Evolutionary conservation across 2,113 vertebrate genomes (phyloP), one percentile per base, ranked within the genome.

Genomic region (Lasiurus borealis): DNA sequence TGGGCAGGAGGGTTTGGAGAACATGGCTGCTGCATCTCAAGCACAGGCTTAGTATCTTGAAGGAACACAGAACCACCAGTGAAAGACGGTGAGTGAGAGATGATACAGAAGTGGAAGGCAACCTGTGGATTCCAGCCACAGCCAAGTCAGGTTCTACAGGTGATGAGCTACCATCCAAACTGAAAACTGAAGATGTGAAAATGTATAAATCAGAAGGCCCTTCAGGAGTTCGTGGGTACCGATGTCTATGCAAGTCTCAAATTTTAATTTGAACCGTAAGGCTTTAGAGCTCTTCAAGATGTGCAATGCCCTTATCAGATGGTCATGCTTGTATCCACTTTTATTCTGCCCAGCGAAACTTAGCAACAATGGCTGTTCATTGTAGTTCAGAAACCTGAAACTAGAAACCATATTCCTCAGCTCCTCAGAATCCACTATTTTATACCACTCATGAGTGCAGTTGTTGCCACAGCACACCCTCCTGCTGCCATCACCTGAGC

Each of bases 21-120:
- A 46, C 98, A 98, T 0, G 98, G 97, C 97, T 99, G 99, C 98
- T 99, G 99, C 97, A 99, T 99, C 97, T 99, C 99, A 98, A 99
- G 99, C 14, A 97, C 98, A 16, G 98, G 96, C 93, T 98, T 98
- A 76, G 97, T 95, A 73, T 99, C 97, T 88, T 98, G 98, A 84
- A 99, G 98, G 9, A 98, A 95, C 40, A 98, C 97, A 0, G 98
- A 98, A 88, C 98, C 97, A 85, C 98, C 98, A 25, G 98, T 98
- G 0, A 98, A 98, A 50, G 98, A 97, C 0, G 98, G 97, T 40
- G 98, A 98, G 90, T 98, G 98, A 1, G 59, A 90, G 98, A 96
- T 0, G 98, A 97, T 50, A 98, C 98, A 0, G 98, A 98, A 64
- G 99, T 97, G 0, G 98, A 98, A 77, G 98, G 98, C 95, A 98